phyloP scores from a whole-genome alignment of 2,797 vertebrate species.

The Malacoraja senta region DNA sequence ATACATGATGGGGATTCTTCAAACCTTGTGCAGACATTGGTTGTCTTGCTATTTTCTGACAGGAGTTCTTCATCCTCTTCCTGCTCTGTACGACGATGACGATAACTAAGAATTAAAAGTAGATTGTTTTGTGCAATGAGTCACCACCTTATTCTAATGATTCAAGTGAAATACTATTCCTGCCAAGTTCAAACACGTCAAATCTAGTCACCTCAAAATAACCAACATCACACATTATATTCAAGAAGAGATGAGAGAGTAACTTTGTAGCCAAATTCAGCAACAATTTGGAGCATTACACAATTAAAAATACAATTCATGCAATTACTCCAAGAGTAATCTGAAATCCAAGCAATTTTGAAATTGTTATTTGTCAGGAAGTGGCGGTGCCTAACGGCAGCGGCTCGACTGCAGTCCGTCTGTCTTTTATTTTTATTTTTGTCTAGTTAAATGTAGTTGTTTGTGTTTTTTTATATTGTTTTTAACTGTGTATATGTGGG shows the following conservation, averaged over 20 bases:
- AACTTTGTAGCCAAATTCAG: neutral
- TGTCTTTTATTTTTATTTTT: too few relatives aligned
- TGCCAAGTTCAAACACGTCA: neutral
- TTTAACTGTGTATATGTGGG: too few relatives aligned
- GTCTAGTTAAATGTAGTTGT: too few relatives aligned
- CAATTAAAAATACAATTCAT: neutral
- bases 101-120: slow-evolving; percentile 62
- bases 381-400: too few relatives aligned
- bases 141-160: neutral
- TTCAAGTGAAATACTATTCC: neutral
- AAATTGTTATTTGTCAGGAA: too few relatives aligned
- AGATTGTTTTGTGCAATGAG: slow-evolving; percentile 10
- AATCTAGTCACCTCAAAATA: neutral
- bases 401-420: too few relatives aligned
- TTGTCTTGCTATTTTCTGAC: slow-evolving; percentile 87
- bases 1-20: slow-evolving; percentile 93
- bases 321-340: neutral
- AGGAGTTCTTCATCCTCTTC: slow-evolving; percentile 95
- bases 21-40: slow-evolving; percentile 91
- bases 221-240: neutral
- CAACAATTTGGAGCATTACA: neutral
- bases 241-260: neutral
- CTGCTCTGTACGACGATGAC: slow-evolving; percentile 92
- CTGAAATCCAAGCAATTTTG: neutral
- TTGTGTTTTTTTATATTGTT: too few relatives aligned